A percentile compares a stretch with the other conserved stretches of the same genome.
These are phyloP conservation scores for Epinotia brunnichana DNA, from an alignment of 2,888 invertebrate species.

Conservation along the genomic window DNA sequence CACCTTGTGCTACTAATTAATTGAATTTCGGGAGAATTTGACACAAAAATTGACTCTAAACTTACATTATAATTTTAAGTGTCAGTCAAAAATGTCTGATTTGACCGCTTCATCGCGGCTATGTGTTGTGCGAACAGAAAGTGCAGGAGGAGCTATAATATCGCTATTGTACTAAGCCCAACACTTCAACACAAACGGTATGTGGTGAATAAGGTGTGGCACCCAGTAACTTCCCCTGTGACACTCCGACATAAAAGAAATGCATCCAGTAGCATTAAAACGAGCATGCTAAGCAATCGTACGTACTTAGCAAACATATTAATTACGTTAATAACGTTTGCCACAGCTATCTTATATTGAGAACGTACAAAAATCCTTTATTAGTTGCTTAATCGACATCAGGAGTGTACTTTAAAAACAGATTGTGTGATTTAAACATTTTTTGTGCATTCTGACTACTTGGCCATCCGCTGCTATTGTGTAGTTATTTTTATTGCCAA, in stretches of 20 bases:
- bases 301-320: neutral
- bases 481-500: too few species aligned
- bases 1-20: constrained; percentile 76
- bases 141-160: constrained; percentile 55
- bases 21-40: constrained; percentile 84
- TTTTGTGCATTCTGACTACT: neutral
- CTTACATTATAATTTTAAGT: constrained; percentile 66
- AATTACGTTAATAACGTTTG: neutral
- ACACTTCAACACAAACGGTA: constrained; percentile 44
- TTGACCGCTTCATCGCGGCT: constrained; percentile 28
- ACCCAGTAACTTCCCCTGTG: constrained; percentile 23
- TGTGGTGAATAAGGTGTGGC: constrained; percentile 8
- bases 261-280: neutral
- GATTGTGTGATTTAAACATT: neutral
- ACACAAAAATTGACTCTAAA: constrained; percentile 82
- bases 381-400: neutral
- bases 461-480: neutral
- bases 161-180: constrained; percentile 70
- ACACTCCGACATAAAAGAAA: neutral
- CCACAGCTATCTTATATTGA: neutral
- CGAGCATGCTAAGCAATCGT: neutral
- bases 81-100: constrained; percentile 47
- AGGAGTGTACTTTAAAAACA: neutral
- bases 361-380: neutral
- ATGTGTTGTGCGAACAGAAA: constrained; percentile 39